Conservation (phyloP, 1,140 invertebrate species). For the Cyclina sinensis region DNA sequence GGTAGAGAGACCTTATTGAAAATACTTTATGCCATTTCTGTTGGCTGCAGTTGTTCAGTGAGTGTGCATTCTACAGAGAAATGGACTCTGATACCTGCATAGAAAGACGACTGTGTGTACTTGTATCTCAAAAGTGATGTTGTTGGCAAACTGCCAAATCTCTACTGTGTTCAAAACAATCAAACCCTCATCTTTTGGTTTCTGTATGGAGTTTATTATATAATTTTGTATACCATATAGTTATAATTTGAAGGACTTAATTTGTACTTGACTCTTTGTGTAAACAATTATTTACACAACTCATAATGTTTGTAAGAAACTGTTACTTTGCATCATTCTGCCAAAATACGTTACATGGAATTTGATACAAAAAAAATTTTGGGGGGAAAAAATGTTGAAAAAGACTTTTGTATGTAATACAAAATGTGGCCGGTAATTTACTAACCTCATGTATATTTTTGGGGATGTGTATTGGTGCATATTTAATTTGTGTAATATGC, state of each 20-base stretch:
- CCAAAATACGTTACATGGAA: too few relatives aligned
- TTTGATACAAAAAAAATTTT: too few relatives aligned
- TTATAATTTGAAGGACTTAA: neutral
- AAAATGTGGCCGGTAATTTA: neutral
- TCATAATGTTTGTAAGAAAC: too few relatives aligned
- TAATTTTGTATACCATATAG: neutral
- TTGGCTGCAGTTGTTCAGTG: neutral
- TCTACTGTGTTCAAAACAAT: conserved; percentile 61
- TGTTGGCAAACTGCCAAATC: conserved; percentile 60
- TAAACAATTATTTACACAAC: too few relatives aligned
- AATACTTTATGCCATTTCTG: neutral
- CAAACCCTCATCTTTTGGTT: conserved; percentile 39
- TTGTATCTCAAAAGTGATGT: conserved; percentile 13
- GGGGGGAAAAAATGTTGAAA: too few relatives aligned
- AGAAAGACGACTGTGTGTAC: neutral
- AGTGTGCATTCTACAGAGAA: neutral
- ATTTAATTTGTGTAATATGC: conserved; percentile 5
- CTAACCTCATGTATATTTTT: neutral
- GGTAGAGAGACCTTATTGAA: neutral
- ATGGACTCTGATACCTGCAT: conserved; percentile 1
- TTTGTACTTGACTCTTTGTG: neutral
- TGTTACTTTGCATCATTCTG: too few relatives aligned
- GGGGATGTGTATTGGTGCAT: conserved; percentile 25
- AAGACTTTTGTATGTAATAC: conserved; percentile 27
- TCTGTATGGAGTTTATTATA: neutral